Evolutionary conservation across 2,888 invertebrate species (phyloP), one percentile per base, ranked within the genome.

Genomic region (Cataglyphis albicans): DNA sequence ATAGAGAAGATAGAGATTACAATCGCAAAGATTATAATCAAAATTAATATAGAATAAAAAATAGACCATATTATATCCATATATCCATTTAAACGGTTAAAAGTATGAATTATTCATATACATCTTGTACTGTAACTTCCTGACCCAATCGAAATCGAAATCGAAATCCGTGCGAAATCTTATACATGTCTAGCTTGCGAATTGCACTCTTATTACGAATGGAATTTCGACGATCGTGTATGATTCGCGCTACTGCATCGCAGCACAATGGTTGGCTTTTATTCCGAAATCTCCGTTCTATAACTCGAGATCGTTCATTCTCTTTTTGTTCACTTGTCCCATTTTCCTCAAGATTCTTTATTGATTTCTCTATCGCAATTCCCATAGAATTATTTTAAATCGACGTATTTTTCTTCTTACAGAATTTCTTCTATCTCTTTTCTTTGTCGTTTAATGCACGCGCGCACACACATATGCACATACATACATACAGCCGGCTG

Each of bases 311-410:
- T 57, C 41, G 59, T 25, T 70, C 35, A 48, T 70, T 48, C 59
- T 48, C 35, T 80, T 80, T 70, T 70, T 35, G 35, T 48, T 61
- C 70, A 15, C 21, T 70, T 48, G 59, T 29, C 44, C 78, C 25
- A 80, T 80, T 80, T 80, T 70, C 59, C 5, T 44, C 21, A 32
- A 80, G 32, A 78, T 70, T 78, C 68, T 70, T 70, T 70, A 78
- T 70, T 59, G 78, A 80, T 80, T 59, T 80, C 59, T 70, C 78
- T 48, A 48, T 61, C 48, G 64, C 78, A 38, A 70, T 80, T 80
- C 59, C 64, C 35, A 35, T 80, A 48, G 35, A 80, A 61, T 76
- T 70, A 59, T 78, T 70, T 80, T 80, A 68, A 68, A 70, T 25
- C 25, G 21, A 35, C 44, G 9, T 48, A 68, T 32, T 59, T 61